Evolutionary conservation across 2,797 vertebrate genomes (phyloP), one percentile per base, ranked within the genome.

Genomic region (Cirrhinus mrigala): DNA sequence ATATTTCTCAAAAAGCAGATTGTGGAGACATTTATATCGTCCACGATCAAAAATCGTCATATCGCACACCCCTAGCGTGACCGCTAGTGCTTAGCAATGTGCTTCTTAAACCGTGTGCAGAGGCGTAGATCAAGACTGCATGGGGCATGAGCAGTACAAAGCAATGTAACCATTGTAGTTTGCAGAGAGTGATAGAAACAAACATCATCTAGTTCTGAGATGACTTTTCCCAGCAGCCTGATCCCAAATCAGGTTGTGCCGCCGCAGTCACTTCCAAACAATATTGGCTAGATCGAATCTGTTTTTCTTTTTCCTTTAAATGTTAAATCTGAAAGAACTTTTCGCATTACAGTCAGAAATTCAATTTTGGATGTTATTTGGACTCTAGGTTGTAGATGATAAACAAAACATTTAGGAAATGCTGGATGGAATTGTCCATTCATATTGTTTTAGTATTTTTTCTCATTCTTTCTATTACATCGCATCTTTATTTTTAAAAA

Each of bases 91-190:
- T 89, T 85, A 82, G 89, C 82, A 58, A 79, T 85, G 88, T 90
- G 87, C 85, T 88, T 88, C 82, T 88, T 85, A 70, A 88, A 79
- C 87, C 69, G 75, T 89, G 86, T 82, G 86, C 86, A 56, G 84
- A 89, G 74, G 82, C 84, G 79, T 90, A 90, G 87, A 88, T 86
- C 90, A 81, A 68, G 86, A 90, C 84, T 89, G 91, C 91, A 91
- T 91, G 90, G 87, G 89, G 89, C 91, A 91, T 91, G 87, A 88
- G 86, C 88, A 89, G 90, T 85, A 85, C 86, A 85, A 86, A 92
- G 90, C 90, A 91, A 89, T 88, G 88, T 87, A 89, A 90, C 73
- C 87, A 37, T 73, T 86, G 86, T 90, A 85, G 86, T 87, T 88
- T 76, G 46, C 84, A 86, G 69, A 82, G 89, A 84, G 62, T 58